Evolutionary conservation across 1,140 invertebrate genomes (phyloP).

Genomic region (Nymphalis io): DNA sequence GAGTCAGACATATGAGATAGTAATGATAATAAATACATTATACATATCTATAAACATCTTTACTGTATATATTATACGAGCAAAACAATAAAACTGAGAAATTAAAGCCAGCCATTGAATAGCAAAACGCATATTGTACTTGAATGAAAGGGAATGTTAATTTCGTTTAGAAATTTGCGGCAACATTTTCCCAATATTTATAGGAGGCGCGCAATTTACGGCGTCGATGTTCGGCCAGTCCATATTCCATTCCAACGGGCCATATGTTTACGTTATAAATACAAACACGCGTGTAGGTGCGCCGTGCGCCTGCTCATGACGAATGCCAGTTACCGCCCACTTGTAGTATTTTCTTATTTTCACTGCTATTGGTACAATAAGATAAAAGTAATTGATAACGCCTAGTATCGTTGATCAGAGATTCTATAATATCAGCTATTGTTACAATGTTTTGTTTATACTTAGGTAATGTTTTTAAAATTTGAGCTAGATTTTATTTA

Average conservation of each 20-base stretch:
- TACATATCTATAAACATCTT: no score
- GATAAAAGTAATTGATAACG: no score
- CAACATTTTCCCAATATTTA: constrained; percentile 34
- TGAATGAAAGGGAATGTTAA: constrained; percentile 26
- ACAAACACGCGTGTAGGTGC: constrained; percentile 54
- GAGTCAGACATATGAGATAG: no score
- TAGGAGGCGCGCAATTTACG: constrained; percentile 33
- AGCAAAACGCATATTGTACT: background rate
- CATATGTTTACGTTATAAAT: constrained; percentile 73
- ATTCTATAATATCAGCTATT: no score
- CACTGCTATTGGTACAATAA: background rate
- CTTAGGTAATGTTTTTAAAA: no score
- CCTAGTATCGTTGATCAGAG: no score
- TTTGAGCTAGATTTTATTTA: no score
- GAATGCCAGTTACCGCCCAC: constrained; percentile 67
- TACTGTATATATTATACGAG: no score
- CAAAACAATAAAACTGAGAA: background rate
- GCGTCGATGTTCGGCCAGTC: constrained; percentile 36
- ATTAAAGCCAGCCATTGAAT: background rate
- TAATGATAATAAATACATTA: no score
- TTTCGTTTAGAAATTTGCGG: constrained; percentile 16
- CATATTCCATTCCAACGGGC: constrained; percentile 40
- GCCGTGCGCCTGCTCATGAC: constrained; percentile 54
- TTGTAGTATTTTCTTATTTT: constrained; percentile 38
- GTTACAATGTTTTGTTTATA: no score